These are phyloP conservation scores for Temnothorax curvispinosus DNA, from an alignment of 1,140 invertebrate species.

Conservation along the genomic window DNA sequence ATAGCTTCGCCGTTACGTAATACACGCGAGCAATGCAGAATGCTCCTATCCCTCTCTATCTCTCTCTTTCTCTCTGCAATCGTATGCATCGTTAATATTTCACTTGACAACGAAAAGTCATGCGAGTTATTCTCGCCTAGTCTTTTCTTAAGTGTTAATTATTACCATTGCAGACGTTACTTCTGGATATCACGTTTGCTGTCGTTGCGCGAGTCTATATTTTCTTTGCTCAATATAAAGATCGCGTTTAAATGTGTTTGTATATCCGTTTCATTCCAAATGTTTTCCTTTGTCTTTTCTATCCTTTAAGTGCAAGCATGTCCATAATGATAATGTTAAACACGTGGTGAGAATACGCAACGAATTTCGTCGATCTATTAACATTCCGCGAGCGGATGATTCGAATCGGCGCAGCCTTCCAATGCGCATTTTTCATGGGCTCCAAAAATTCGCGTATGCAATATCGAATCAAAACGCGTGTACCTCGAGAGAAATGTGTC, in stretches of 20 bases:
- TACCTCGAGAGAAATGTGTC: neutral
- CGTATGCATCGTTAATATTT: constrained; percentile 20
- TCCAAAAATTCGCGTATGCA: neutral
- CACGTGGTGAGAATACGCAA: neutral
- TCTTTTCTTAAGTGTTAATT: neutral
- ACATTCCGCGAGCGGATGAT: neutral
- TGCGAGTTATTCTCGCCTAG: neutral
- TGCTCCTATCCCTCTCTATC: neutral
- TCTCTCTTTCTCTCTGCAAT: neutral
- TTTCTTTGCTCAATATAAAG: constrained; percentile 6
- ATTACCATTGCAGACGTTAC: neutral
- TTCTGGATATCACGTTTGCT: neutral
- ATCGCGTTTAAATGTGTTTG: neutral
- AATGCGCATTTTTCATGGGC: neutral
- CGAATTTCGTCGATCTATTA: neutral
- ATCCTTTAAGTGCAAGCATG: neutral
- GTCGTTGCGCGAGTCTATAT: neutral
- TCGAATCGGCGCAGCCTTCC: neutral
- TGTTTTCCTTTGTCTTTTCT: neutral
- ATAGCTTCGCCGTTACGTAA: constrained; percentile 19
- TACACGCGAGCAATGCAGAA: neutral
- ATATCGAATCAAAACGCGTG: neutral
- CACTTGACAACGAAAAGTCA: neutral
- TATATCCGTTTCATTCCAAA: neutral
- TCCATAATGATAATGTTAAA: neutral